Evolutionary conservation across 1,140 invertebrate species (phyloP).

Genomic region (Drosophila oshimai): DNA sequence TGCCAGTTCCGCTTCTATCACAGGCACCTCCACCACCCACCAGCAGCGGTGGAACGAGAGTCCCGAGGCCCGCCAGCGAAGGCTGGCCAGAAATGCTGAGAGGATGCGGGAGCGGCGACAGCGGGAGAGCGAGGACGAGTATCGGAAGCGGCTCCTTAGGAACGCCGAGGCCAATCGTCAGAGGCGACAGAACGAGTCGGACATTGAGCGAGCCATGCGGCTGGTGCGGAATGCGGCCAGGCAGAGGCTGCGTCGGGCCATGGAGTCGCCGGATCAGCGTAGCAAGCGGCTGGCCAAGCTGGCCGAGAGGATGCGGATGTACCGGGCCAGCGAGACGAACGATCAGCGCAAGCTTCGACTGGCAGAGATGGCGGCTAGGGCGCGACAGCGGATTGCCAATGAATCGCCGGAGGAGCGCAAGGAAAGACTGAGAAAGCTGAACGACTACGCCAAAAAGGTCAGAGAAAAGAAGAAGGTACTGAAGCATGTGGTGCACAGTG

Average conservation of each 20-base stretch:
- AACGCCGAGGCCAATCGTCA: slow-evolving; percentile 81
- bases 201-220: slow-evolving; percentile 79
- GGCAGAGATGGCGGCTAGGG: slow-evolving; percentile 84
- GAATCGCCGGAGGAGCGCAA: slow-evolving; percentile 84
- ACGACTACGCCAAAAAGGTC: slow-evolving; percentile 82
- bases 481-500: slow-evolving; percentile 58
- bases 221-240: slow-evolving; percentile 80
- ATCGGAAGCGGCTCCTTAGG: slow-evolving; percentile 71
- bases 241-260: slow-evolving; percentile 75
- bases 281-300: slow-evolving; percentile 83
- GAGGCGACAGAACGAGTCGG: slow-evolving; percentile 76
- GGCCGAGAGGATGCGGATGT: slow-evolving; percentile 82
- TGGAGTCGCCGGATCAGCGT: slow-evolving; percentile 84
- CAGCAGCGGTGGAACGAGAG: slow-evolving; percentile 82
- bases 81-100: slow-evolving; percentile 82
- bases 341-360: slow-evolving; percentile 84
- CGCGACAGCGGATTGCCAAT: slow-evolving; percentile 83
- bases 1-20: slow-evolving; percentile 48
- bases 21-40: slow-evolving; percentile 43
- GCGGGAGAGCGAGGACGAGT: slow-evolving; percentile 81
- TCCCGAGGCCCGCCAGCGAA: slow-evolving; percentile 76
- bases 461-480: slow-evolving; percentile 81
- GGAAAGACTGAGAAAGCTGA: slow-evolving; percentile 81
- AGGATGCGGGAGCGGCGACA: slow-evolving; percentile 81
- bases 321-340: slow-evolving; percentile 82